Percentiles rank a stretch among this genome's conserved stretches.
Conservation (phyloP, 2,797 vertebrate species). For the Lutjanus campechanus region DNA sequence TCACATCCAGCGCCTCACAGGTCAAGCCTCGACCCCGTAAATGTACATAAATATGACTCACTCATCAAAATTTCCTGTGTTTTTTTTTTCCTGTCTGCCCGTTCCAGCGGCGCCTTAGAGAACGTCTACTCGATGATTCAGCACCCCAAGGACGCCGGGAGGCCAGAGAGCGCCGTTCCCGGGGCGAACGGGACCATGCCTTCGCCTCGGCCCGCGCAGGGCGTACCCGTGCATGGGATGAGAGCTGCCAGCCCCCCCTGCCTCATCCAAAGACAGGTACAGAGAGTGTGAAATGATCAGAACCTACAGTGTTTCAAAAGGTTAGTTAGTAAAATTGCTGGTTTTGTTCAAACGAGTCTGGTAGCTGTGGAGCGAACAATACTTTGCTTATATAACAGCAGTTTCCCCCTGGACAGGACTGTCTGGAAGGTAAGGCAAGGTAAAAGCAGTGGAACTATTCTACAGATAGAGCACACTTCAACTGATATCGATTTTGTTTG, state of each 20-base stretch:
- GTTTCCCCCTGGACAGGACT: too few relatives aligned
- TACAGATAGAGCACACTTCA: too few relatives aligned
- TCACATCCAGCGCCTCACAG: background rate
- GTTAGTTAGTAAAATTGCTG: too few relatives aligned
- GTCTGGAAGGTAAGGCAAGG: too few relatives aligned
- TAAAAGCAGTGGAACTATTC: too few relatives aligned
- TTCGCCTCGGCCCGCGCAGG: conserved; percentile 67
- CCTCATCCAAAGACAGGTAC: conserved; percentile 84
- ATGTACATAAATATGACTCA: background rate
- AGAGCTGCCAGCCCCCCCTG: conserved; percentile 76
- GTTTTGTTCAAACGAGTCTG: too few relatives aligned
- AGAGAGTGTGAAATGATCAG: background rate
- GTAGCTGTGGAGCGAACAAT: too few relatives aligned
- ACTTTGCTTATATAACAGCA: too few relatives aligned
- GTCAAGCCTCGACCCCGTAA: background rate
- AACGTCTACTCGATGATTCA: conserved; percentile 86
- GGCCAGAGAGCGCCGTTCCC: conserved; percentile 76
- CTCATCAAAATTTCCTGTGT: background rate
- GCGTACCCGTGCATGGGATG: conserved; percentile 65
- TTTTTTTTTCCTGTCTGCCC: conserved; percentile 11
- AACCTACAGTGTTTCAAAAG: too few relatives aligned
- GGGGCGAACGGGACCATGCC: conserved; percentile 78
- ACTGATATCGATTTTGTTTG: too few relatives aligned
- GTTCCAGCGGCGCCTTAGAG: conserved; percentile 75
- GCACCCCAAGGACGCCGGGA: conserved; percentile 79